These are phyloP conservation scores for Anthoptus insignis DNA, from an alignment of 2,888 invertebrate genomes.

Conservation along the genomic window DNA sequence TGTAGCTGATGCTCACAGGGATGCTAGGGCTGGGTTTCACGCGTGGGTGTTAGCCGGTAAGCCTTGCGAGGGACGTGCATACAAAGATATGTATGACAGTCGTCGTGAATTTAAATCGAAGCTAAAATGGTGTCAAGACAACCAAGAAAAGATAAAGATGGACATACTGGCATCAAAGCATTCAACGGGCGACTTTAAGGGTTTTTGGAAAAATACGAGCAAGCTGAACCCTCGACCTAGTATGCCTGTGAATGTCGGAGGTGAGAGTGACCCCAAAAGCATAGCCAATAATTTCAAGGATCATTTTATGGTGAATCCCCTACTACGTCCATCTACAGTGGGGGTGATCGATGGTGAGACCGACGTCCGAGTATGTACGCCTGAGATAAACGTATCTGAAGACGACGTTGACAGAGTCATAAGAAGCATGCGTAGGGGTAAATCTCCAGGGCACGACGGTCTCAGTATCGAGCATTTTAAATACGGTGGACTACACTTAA, in stretches of 20 bases:
- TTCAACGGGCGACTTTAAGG: not conserved
- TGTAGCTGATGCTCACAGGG: conserved; percentile 28
- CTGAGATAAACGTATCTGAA: not conserved
- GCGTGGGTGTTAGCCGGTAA: not conserved
- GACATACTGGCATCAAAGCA: conserved; percentile 22
- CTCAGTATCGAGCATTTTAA: not conserved
- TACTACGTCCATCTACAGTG: not conserved
- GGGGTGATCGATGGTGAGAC: not conserved
- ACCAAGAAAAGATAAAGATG: conserved; percentile 13
- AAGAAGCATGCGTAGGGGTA: not conserved
- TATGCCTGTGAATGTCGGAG: not conserved
- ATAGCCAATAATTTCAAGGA: conserved; percentile 1
- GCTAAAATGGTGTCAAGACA: too few species aligned
- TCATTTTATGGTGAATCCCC: not conserved
- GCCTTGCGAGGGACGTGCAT: not conserved
- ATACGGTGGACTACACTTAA: not conserved
- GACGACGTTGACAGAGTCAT: not conserved
- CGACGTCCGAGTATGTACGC: not conserved
- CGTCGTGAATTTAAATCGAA: conserved; percentile 23
- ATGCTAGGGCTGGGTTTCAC: conserved; percentile 4
- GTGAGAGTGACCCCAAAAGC: conserved; percentile 1
- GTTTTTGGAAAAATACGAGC: conserved; percentile 20
- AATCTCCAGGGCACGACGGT: not conserved
- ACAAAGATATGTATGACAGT: not conserved
- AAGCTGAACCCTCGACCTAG: conserved; percentile 28